Conservation (phyloP, 92 coral and sea anemone genomes). For the Porites lobata region DNA sequence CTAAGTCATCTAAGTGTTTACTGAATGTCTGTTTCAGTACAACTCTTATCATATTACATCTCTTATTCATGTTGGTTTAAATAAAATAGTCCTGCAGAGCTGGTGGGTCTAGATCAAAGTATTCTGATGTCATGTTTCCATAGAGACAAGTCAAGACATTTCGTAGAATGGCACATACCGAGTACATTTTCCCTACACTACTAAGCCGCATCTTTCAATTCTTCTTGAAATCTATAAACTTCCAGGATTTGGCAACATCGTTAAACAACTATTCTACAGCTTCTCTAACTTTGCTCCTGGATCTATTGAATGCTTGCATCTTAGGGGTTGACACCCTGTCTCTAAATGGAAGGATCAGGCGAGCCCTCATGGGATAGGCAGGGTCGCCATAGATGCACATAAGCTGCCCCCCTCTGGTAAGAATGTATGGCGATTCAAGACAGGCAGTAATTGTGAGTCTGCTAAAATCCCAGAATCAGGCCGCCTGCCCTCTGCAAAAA, state of each 20-base stretch:
- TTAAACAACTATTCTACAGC: constrained; percentile 40
- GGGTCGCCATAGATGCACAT: constrained; percentile 32
- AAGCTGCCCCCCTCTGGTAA: constrained; percentile 18
- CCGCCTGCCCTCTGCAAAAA: constrained; percentile 37
- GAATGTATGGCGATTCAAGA: constrained; percentile 12
- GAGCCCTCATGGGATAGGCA: constrained; percentile 31
- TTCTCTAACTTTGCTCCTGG: constrained; percentile 39
- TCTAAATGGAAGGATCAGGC: constrained; percentile 33
- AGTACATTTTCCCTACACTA: constrained; percentile 34
- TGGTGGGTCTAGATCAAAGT: constrained; percentile 41
- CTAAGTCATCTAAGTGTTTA: constrained; percentile 23
- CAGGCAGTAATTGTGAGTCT: constrained; percentile 35
- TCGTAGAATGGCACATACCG: constrained; percentile 32
- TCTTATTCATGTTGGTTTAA: constrained; percentile 34
- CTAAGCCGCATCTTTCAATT: constrained; percentile 36
- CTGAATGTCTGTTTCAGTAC: constrained; percentile 34
- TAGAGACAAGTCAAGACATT: constrained; percentile 15
- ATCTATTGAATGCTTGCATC: constrained; percentile 24
- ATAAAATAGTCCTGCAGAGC: constrained; percentile 33
- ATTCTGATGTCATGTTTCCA: constrained; percentile 19
- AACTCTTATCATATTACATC: constrained; percentile 46
- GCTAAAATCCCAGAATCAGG: constrained; percentile 29
- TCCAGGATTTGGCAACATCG: constrained; percentile 44
- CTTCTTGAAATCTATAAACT: constrained; percentile 44
- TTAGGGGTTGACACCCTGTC: constrained; percentile 18